Evolutionary conservation across 2,888 invertebrate genomes (phyloP).

Genomic region (Candidula unifasciata): DNA sequence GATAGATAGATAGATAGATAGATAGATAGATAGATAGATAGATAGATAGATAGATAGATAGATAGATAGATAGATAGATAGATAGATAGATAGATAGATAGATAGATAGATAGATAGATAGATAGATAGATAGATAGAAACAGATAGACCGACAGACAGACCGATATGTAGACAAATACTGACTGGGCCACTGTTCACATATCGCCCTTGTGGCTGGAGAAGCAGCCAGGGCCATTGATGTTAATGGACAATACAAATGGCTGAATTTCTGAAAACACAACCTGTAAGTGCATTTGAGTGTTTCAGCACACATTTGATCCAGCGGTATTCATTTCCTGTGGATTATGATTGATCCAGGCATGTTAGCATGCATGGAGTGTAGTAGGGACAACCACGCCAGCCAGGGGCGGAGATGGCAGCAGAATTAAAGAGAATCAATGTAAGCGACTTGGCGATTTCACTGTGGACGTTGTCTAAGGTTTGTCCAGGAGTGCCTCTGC

Average conservation of each 20-base stretch:
- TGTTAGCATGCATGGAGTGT: not conserved
- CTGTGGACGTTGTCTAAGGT: too few relatives aligned
- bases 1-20: conserved; percentile 30
- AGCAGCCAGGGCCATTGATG: conserved; percentile 10
- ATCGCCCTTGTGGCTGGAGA: not conserved
- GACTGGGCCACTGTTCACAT: not conserved
- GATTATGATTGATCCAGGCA: conserved; percentile 14
- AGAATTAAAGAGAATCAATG: not conserved
- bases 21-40: not conserved
- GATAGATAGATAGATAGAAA: conserved; percentile 18
- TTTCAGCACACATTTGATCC: conserved; percentile 25
- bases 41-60: not conserved
- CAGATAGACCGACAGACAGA: conserved; percentile 4
- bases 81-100: not conserved
- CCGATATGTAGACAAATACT: not conserved
- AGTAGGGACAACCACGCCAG: not conserved
- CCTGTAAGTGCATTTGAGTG: conserved; percentile 29
- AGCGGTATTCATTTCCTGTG: not conserved
- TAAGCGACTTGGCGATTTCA: too few relatives aligned
- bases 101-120: not conserved
- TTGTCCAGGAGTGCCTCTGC: too few relatives aligned
- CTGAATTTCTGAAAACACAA: conserved; percentile 22
- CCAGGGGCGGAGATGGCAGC: not conserved
- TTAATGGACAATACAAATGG: conserved; percentile 33
- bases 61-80: not conserved